Percentiles rank a stretch among this genome's conserved stretches.
Evolutionary conservation across 2,797 vertebrate species (phyloP).

Genomic region (Yasuhikotakia modesta): DNA sequence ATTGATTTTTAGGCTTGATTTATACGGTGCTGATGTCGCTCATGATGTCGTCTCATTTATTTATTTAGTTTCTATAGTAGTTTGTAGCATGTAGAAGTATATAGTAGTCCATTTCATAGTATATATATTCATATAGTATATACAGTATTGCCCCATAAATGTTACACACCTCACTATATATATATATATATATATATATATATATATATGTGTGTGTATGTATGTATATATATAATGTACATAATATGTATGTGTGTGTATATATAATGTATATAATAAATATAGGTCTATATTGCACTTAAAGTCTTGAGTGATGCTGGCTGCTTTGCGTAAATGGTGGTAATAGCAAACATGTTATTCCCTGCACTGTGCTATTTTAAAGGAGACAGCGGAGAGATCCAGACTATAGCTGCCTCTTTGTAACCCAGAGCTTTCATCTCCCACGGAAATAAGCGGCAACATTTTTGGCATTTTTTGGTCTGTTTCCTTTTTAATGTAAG

Average conservation of each 20-base stretch:
- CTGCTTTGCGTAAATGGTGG: slow-evolving; percentile 67
- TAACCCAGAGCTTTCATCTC: slow-evolving; percentile 77
- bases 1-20: slow-evolving; percentile 22
- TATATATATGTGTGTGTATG: too few relatives aligned
- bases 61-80: too few relatives aligned
- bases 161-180: too few relatives aligned
- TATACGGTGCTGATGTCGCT: too few relatives aligned
- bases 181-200: slow-evolving; percentile 19
- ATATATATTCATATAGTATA: too few relatives aligned
- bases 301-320: slow-evolving; percentile 10
- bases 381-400: slow-evolving; percentile 77
- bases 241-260: too few relatives aligned
- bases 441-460: slow-evolving; percentile 71
- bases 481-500: slow-evolving; percentile 66
- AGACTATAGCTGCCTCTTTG: slow-evolving; percentile 77
- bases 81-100: too few relatives aligned
- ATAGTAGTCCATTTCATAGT: too few relatives aligned
- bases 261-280: neutral
- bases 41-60: too few relatives aligned
- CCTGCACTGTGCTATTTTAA: slow-evolving; percentile 77
- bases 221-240: neutral
- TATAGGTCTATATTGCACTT: too few relatives aligned
- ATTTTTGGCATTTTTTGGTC: slow-evolving; percentile 75
- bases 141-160: too few relatives aligned
- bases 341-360: slow-evolving; percentile 78